Base-by-base conservation (phyloP, 2,888 invertebrate genomes). In the Slavum lentiscoides region DNA sequence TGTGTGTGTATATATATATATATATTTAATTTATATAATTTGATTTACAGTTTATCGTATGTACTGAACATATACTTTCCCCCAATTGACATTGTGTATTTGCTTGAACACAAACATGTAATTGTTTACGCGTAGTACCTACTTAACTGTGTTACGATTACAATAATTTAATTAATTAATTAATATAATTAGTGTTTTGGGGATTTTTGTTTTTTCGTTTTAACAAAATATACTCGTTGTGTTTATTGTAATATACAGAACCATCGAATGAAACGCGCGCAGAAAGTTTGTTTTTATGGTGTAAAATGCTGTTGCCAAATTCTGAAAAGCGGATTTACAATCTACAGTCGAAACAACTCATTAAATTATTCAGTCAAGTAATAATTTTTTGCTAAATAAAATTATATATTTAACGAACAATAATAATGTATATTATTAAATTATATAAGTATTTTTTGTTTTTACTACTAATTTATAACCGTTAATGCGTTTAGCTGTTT, bases 301-400 rank as follows among this genome's bases (percentile, higher is more conserved):
- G 95, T 85, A 92, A 92, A 85, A 87, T 96, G 83, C 87, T 97
- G 37, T 87, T 97, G 74, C 97, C 97, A 0, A 92, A 92, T 69
- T 92, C 92, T 43, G 90, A 91, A 19, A 95, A 95, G 86, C 89
- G 94, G 82, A 91, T 96, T 55, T 98, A 97, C 86, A 97, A 97
- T 88, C 88, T 98, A 72, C 95, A 96, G 88, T 95, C 93, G 85
- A 96, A 96, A 86, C 96, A 96, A 85, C 88, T 98, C 76, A 88
- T 96, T 0, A 97, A 97, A 87, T 87, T 96, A 67, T 97, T 96
- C 86, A 92, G 95, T 68, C 90, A 91, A 85, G 89, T 89, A 84
- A 84, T 55, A 84, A 49, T 39, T 69, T 21, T 55, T 4, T 55
- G 19, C 19, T 55, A 67, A 43, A 21, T 43, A 2, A 21, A 67